These are phyloP conservation scores for Cirrhinus molitorella DNA, from an alignment of 2,797 vertebrate species.

Conservation along the genomic window DNA sequence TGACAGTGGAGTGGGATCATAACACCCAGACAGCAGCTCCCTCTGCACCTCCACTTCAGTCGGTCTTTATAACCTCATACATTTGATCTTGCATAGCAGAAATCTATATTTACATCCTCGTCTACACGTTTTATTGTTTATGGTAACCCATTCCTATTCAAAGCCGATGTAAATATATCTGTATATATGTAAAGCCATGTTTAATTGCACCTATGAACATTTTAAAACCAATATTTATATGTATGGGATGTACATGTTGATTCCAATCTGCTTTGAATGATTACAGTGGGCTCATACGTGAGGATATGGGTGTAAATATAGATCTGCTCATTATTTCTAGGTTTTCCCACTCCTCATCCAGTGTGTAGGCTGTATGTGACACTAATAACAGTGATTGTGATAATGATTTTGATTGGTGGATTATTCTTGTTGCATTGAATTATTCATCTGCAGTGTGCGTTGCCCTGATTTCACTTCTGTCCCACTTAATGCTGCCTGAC, in stretches of 20 bases:
- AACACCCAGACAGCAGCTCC: conserved; percentile 6
- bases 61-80: not conserved
- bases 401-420: conserved; percentile 68
- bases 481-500: conserved; percentile 68
- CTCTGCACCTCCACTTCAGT: not conserved
- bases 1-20: conserved; percentile 5
- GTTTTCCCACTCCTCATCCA: conserved; percentile 19
- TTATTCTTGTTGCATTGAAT: conserved; percentile 67
- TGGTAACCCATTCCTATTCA: not conserved
- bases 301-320: not conserved
- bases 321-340: conserved; percentile 13
- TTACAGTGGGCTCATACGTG: not conserved
- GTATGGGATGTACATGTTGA: not conserved
- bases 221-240: not conserved
- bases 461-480: conserved; percentile 61
- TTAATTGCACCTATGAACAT: not conserved
- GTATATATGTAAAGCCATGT: not conserved
- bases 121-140: not conserved
- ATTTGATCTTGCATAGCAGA: not conserved
- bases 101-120: not conserved
- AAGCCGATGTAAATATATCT: not conserved
- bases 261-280: not conserved
- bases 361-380: conserved; percentile 49
- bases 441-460: conserved; percentile 55
- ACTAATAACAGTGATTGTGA: conserved; percentile 67